Conservation (phyloP, 1,140 invertebrate species). For the Neuroterus valhalla region DNA sequence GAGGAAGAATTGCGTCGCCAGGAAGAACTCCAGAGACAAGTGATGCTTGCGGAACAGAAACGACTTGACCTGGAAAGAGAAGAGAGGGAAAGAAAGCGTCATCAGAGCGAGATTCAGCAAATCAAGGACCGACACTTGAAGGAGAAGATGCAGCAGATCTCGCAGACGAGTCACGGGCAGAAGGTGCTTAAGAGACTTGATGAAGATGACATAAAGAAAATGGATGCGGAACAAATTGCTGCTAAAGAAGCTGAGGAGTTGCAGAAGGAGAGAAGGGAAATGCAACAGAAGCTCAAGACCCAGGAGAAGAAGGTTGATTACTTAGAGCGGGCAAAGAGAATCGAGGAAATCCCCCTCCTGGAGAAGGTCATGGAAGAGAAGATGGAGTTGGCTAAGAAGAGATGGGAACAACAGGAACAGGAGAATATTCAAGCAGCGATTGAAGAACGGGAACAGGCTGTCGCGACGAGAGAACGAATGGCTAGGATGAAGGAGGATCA, state of each 20-base stretch:
- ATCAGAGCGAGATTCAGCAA: slow-evolving; percentile 88
- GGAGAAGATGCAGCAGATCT: slow-evolving; percentile 93
- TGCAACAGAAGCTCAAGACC: slow-evolving; percentile 90
- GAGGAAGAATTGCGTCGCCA: slow-evolving; percentile 90
- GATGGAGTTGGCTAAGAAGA: slow-evolving; percentile 85
- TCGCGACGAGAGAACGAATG: slow-evolving; percentile 87
- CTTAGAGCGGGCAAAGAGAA: slow-evolving; percentile 92
- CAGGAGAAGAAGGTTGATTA: slow-evolving; percentile 98
- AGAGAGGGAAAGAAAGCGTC: slow-evolving; percentile 85
- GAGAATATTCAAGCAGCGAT: slow-evolving; percentile 90
- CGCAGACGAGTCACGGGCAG: slow-evolving; percentile 91
- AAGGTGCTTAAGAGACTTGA: slow-evolving; percentile 94
- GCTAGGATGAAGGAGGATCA: slow-evolving; percentile 88
- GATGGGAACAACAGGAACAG: slow-evolving; percentile 94
- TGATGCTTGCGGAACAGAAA: slow-evolving; percentile 89
- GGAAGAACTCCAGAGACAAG: slow-evolving; percentile 88
- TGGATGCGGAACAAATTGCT: slow-evolving; percentile 88
- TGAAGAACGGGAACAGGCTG: slow-evolving; percentile 89
- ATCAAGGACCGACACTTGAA: slow-evolving; percentile 88
- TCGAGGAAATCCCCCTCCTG: slow-evolving; percentile 94
- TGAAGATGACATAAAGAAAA: slow-evolving; percentile 92
- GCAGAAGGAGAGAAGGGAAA: slow-evolving; percentile 80
- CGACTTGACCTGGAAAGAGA: slow-evolving; percentile 91
- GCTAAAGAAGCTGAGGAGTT: slow-evolving; percentile 55
- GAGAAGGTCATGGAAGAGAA: slow-evolving; percentile 91